Percentiles rank a stretch among this genome's conserved stretches.
These are phyloP conservation scores for Craseonycteris thonglongyai DNA, from an alignment of 2,113 vertebrate genomes.

Conservation along the genomic window DNA sequence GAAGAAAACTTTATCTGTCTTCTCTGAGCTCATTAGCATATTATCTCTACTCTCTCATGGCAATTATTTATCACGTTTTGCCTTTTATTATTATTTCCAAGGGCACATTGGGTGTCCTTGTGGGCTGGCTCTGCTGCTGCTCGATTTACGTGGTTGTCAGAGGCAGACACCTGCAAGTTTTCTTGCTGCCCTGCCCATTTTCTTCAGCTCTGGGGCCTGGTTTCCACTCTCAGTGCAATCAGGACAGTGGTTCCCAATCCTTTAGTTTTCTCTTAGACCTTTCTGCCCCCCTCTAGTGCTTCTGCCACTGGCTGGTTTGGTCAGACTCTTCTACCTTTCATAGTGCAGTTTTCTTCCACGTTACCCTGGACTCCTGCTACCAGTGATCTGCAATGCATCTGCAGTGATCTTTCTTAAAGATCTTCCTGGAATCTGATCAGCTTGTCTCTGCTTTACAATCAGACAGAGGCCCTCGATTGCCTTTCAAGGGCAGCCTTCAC, in stretches of 20 bases:
- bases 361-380: neutral
- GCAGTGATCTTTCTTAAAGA: neutral
- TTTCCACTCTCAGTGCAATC: rapidly evolving
- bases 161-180: neutral
- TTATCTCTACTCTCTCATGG: neutral
- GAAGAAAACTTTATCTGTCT: neutral
- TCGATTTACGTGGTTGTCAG: neutral
- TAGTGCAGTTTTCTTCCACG: neutral
- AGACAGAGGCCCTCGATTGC: neutral
- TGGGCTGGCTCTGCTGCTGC: neutral
- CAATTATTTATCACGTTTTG: no score
- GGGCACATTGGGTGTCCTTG: neutral
- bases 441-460: neutral
- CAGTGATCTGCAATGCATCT: neutral
- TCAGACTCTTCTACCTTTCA: neutral
- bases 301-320: neutral
- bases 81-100: neutral
- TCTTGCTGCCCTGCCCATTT: neutral
- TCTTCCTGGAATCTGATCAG: neutral
- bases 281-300: neutral
- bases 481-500: neutral
- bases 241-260: neutral
- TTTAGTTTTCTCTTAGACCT: neutral
- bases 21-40: neutral
- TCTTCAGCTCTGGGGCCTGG: neutral